A percentile compares a stretch with the other conserved stretches of the same genome.
Evolutionary conservation across 2,888 invertebrate species (phyloP).

Genomic region (Auanema sp.): DNA sequence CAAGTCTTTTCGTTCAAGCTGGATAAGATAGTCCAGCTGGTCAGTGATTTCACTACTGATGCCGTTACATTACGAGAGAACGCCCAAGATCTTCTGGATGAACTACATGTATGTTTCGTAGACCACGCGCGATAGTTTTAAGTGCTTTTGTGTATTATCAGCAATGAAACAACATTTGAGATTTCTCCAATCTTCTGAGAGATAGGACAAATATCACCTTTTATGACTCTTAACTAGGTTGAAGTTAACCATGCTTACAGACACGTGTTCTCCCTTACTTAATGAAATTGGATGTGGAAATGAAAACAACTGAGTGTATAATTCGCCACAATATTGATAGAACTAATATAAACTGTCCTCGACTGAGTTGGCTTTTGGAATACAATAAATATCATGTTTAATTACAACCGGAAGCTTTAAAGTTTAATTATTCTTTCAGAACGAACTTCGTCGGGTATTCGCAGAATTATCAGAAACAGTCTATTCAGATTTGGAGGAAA

Average conservation of each 20-base stretch:
- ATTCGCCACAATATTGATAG: slow-evolving; percentile 16
- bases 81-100: slow-evolving; percentile 18
- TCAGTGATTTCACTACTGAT: slow-evolving; percentile 19
- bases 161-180: no score
- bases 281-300: slow-evolving; percentile 20
- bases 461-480: slow-evolving; percentile 37
- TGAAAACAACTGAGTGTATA: slow-evolving; percentile 13
- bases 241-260: slow-evolving; percentile 9
- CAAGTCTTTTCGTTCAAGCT: slow-evolving; percentile 15
- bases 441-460: slow-evolving; percentile 42
- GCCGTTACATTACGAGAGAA: slow-evolving; percentile 15
- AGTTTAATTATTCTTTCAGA: slow-evolving; percentile 20
- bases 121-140: no score
- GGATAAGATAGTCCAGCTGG: slow-evolving; percentile 15
- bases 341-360: slow-evolving; percentile 16
- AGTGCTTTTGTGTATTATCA: neutral
- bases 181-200: no score
- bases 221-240: neutral
- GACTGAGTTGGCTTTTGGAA: slow-evolving; percentile 17
- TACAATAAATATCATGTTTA: slow-evolving; percentile 21
- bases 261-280: slow-evolving; percentile 15
- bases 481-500: slow-evolving; percentile 37
- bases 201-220: no score
- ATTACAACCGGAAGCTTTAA: no score
- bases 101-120: slow-evolving; percentile 13